Evolutionary conservation across 2,888 invertebrate genomes (phyloP).

Genomic region (Pilophorus perplexus): DNA sequence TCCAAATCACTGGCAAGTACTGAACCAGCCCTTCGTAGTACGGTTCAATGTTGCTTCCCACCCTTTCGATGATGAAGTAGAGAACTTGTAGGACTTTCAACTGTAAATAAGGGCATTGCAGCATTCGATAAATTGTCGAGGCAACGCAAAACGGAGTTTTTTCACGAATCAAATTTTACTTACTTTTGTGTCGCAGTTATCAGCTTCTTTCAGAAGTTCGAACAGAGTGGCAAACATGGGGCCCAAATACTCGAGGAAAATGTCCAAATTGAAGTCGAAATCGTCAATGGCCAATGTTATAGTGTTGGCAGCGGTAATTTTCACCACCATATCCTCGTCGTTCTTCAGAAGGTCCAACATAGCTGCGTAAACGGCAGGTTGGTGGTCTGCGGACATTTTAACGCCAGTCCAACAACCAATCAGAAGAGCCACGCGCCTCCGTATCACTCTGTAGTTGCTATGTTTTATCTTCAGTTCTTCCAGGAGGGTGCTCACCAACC

Average conservation of each 20-base stretch:
- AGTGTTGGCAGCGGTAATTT: constrained; percentile 81
- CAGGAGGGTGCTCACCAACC: constrained; percentile 80
- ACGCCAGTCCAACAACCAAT: constrained; percentile 72
- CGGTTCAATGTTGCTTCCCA: constrained; percentile 71
- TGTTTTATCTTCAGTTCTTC: constrained; percentile 79
- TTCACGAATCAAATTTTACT: too few relatives aligned
- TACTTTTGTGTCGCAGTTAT: constrained; percentile 90
- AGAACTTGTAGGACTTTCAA: constrained; percentile 89
- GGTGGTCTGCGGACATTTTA: constrained; percentile 71
- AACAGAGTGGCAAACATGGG: constrained; percentile 73
- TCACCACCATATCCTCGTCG: constrained; percentile 83
- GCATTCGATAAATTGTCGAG: too few relatives aligned
- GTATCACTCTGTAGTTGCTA: constrained; percentile 77
- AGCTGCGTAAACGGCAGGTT: constrained; percentile 78
- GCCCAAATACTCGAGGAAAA: constrained; percentile 80
- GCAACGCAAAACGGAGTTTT: too few relatives aligned
- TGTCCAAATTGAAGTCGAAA: constrained; percentile 84
- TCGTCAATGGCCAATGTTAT: constrained; percentile 83
- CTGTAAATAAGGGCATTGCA: constrained; percentile 57
- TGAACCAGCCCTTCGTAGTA: constrained; percentile 69
- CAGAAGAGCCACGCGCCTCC: constrained; percentile 80
- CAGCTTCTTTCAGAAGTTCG: constrained; percentile 77
- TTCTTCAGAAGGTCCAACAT: constrained; percentile 69
- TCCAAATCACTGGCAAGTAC: constrained; percentile 86
- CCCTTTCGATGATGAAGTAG: constrained; percentile 83